Evolutionary conservation across 2,797 vertebrate genomes (phyloP).

Genomic region (Spinibarbus caldwelli): DNA sequence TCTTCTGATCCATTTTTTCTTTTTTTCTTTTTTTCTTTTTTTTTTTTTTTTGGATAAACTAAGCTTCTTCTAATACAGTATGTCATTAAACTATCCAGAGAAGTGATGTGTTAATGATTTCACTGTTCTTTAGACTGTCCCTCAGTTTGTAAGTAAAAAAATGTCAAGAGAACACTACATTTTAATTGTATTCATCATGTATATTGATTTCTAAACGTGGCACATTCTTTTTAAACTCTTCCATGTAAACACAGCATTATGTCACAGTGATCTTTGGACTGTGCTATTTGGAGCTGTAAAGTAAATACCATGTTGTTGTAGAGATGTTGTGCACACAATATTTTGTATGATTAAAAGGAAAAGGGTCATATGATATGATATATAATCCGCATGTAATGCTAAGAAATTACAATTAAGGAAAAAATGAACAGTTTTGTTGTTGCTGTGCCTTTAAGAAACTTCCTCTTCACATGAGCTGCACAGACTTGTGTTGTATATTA

Average conservation of each 20-base stretch:
- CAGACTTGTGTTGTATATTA: background rate
- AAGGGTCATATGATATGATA: background rate
- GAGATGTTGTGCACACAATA: background rate
- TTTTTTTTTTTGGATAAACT: background rate
- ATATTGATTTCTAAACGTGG: background rate
- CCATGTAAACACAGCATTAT: background rate
- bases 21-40: too few relatives aligned
- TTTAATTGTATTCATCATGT: background rate
- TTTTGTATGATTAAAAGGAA: background rate
- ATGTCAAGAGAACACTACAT: background rate
- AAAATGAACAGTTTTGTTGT: background rate
- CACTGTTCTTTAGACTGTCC: background rate
- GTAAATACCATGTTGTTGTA: background rate
- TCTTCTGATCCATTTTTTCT: background rate
- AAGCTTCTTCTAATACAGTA: background rate
- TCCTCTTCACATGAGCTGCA: background rate
- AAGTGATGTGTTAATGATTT: background rate
- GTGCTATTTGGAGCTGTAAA: background rate
- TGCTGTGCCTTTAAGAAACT: background rate
- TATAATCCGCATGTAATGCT: background rate
- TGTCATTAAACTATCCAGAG: background rate
- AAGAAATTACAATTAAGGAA: too few relatives aligned
- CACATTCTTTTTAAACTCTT: background rate
- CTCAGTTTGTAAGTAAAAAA: background rate
- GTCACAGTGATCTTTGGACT: constrained; percentile 28